A percentile compares a stretch with the other conserved stretches of the same genome.
These are phyloP conservation scores for Anoplopoma fimbria DNA, from an alignment of 2,113 vertebrate genomes.

Conservation along the genomic window DNA sequence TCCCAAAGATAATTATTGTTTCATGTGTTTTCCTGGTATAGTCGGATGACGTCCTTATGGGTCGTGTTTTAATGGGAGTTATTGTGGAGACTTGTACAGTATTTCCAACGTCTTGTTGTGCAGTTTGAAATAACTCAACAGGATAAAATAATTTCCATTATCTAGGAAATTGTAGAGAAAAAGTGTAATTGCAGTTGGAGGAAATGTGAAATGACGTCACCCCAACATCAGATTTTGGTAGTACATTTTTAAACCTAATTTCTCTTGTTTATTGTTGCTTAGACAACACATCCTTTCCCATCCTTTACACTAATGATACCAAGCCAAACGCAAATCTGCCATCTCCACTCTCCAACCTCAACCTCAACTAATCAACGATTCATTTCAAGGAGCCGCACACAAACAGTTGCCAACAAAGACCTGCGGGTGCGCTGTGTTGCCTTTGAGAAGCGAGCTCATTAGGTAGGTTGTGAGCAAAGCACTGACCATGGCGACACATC, in stretches of 20 bases:
- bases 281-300: background rate
- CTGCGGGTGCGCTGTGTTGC: conserved; percentile 11
- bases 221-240: background rate
- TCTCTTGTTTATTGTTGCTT: conserved; percentile 12
- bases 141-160: background rate
- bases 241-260: background rate
- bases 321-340: conserved; percentile 22
- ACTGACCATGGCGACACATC: conserved; percentile 64
- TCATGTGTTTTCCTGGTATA: no score
- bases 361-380: conserved; percentile 21
- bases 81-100: background rate
- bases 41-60: background rate
- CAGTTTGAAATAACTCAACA: background rate
- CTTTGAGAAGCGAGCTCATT: conserved; percentile 65
- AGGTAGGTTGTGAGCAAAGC: conserved; percentile 49
- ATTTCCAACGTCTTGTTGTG: background rate
- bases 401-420: conserved; percentile 32
- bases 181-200: background rate
- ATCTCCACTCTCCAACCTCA: conserved; percentile 1
- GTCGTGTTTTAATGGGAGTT: background rate
- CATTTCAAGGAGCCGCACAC: conserved; percentile 19
- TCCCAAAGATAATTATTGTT: no score
- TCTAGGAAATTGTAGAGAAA: background rate
- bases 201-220: background rate
- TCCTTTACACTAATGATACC: conserved; percentile 4